A percentile compares a stretch with the other conserved stretches of the same genome.
Conservation (phyloP, 2,113 vertebrate species). For the Coptodon rendalli region DNA sequence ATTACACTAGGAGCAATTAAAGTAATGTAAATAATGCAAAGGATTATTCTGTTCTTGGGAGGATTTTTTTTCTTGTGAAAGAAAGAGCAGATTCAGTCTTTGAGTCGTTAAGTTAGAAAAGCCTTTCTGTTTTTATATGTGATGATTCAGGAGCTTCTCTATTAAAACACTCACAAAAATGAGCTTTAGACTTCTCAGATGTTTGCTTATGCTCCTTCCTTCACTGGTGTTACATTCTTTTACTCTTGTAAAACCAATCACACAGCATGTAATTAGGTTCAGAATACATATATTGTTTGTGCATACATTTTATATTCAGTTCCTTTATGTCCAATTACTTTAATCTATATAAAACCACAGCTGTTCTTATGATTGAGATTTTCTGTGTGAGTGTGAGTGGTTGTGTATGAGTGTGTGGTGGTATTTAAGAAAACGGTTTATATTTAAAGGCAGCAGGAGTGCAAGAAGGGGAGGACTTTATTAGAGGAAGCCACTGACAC, state of each 20-base stretch:
- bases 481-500: background rate
- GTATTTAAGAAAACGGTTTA: background rate
- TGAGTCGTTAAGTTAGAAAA: background rate
- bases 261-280: background rate
- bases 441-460: background rate
- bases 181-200: background rate
- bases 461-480: background rate
- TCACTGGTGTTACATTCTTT: background rate
- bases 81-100: background rate
- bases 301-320: background rate
- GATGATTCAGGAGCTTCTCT: background rate
- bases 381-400: background rate
- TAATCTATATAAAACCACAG: background rate
- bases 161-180: background rate
- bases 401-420: background rate
- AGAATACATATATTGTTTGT: background rate
- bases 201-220: background rate
- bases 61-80: background rate
- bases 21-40: background rate
- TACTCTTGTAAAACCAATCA: background rate
- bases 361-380: background rate
- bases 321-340: background rate
- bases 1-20: background rate
- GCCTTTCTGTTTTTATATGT: background rate
- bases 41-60: background rate